Base-by-base conservation (phyloP, 2,888 invertebrate species). In the Ophion ellenae region DNA sequence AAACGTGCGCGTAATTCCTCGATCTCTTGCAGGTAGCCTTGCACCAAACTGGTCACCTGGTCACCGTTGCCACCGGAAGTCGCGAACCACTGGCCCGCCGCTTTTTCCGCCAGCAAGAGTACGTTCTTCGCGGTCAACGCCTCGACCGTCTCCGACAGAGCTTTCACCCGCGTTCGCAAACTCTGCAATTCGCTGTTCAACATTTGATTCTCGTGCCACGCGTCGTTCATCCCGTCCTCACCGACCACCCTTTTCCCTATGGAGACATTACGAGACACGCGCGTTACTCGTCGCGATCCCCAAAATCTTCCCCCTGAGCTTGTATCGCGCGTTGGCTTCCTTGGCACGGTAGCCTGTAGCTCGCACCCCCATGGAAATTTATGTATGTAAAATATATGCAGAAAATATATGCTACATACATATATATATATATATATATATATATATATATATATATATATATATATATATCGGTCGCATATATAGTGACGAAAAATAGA, bases 141-240 rank as follows among this genome's bases (percentile, higher is more conserved):
- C 89, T 99, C 98, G 32, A 99, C 97, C 0, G 99, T 99, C 91
- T 98, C 98, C 92, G 99, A 98, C 96, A 99, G 96, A 2, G 99
- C 98, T 95, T 99, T 99, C 1, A 99, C 96, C 76, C 99, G 95
- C 14, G 97, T 97, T 67, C 98, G 95, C 57, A 99, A 95, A 87
- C 98, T 97, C 91, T 97, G 97, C 86, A 98, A 97, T 94, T 99
- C 99, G 75, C 97, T 96, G 89, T 97, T 97, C 1, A 99, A 95
- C 96, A 99, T 97, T 36, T 97, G 97, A 94, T 99, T 99, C 95
- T 99, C 99, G 93, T 98, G 97, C 93, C 97, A 98, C 94, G 99
- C 98, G 93, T 99, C 99, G 90, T 98, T 99, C 90, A 98, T 96
- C 4, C 99, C 99, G 93, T 98, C 98, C 89, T 97, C 97, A 84